Conservation (phyloP, 2,888 invertebrate species). For the Heliconius charithonia region DNA sequence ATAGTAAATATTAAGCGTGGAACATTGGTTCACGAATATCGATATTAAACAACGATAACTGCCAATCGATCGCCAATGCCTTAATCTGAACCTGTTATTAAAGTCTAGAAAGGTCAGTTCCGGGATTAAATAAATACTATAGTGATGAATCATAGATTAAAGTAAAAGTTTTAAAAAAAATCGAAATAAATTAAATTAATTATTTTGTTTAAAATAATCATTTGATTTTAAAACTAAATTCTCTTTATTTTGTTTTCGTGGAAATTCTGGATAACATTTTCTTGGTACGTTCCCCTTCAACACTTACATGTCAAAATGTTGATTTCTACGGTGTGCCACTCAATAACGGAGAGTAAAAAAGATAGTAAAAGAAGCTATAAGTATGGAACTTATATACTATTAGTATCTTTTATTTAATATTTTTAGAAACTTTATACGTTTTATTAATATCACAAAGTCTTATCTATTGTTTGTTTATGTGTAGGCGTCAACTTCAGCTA, state of each 20-base stretch:
- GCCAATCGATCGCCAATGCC: conserved; percentile 40
- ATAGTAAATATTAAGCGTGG: conserved; percentile 42
- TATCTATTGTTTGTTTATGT: conserved; percentile 50
- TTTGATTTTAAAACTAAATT: neutral
- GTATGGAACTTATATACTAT: neutral
- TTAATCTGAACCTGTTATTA: conserved; percentile 26
- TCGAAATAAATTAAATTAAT: neutral
- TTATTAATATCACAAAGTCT: neutral
- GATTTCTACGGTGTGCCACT: neutral
- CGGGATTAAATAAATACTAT: conserved; percentile 8
- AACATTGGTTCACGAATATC: conserved; percentile 54
- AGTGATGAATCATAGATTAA: neutral
- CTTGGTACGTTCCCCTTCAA: too few relatives aligned
- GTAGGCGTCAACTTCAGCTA: conserved; percentile 44
- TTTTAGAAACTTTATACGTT: neutral
- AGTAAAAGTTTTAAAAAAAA: neutral
- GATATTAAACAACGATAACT: conserved; percentile 51
- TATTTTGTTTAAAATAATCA: too few relatives aligned
- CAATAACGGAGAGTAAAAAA: neutral
- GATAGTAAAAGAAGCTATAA: too few relatives aligned
- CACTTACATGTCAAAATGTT: too few relatives aligned
- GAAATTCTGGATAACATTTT: neutral
- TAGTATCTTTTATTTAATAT: neutral
- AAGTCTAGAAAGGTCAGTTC: conserved; percentile 26
- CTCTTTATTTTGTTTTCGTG: too few relatives aligned